Percentiles rank a stretch among this genome's conserved stretches.
These are phyloP conservation scores for Caerostris extrusa DNA, from an alignment of 1,140 invertebrate genomes.

Conservation along the genomic window DNA sequence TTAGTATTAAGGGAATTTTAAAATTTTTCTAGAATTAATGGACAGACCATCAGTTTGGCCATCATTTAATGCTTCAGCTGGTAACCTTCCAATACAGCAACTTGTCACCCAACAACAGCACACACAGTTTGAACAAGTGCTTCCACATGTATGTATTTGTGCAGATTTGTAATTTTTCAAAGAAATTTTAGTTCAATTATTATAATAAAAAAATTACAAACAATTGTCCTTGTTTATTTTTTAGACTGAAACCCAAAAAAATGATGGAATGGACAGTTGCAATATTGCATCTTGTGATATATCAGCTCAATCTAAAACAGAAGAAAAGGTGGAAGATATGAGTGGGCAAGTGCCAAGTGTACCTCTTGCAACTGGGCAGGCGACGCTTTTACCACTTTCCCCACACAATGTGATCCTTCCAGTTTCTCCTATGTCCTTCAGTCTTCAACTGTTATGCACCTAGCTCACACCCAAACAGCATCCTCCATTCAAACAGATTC, in stretches of 20 bases:
- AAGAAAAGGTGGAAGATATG: slow-evolving; percentile 72
- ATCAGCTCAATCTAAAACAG: slow-evolving; percentile 56
- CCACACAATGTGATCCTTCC: slow-evolving; percentile 63
- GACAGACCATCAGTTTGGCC: slow-evolving; percentile 69
- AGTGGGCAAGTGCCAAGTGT: slow-evolving; percentile 75
- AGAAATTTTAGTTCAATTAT: neutral
- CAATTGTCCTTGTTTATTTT: neutral
- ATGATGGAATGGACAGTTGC: slow-evolving; percentile 36
- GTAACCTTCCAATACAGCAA: slow-evolving; percentile 70
- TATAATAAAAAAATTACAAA: no score
- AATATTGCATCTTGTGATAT: slow-evolving; percentile 64
- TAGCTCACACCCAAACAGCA: slow-evolving; percentile 77
- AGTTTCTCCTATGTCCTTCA: slow-evolving; percentile 79
- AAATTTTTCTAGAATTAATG: slow-evolving; percentile 64
- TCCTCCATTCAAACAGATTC: slow-evolving; percentile 78
- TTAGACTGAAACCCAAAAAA: slow-evolving; percentile 64
- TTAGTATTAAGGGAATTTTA: neutral
- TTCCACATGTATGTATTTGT: slow-evolving; percentile 61
- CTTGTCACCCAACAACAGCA: slow-evolving; percentile 72
- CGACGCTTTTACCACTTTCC: slow-evolving; percentile 77
- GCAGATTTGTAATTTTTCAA: neutral
- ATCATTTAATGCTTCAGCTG: slow-evolving; percentile 59
- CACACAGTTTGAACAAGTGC: slow-evolving; percentile 72
- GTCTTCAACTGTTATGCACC: slow-evolving; percentile 76
- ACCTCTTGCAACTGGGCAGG: slow-evolving; percentile 73